These are phyloP conservation scores for Channallabes apus DNA, from an alignment of 2,797 vertebrate genomes.

Conservation along the genomic window DNA sequence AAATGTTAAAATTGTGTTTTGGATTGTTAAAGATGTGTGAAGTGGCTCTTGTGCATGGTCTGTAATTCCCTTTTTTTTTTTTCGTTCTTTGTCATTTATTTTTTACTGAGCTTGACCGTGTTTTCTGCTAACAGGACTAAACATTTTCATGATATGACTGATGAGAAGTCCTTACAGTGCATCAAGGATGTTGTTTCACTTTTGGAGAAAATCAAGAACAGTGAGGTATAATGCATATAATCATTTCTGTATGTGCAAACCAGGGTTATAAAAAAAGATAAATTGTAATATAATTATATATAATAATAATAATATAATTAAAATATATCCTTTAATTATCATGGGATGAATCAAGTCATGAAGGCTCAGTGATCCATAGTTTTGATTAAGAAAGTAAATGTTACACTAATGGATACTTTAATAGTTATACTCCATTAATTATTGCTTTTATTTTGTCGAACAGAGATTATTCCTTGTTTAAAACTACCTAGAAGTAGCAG, in stretches of 20 bases:
- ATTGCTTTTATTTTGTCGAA: not conserved
- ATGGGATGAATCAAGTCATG: not conserved
- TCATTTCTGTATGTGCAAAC: not conserved
- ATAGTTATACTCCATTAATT: too few species aligned
- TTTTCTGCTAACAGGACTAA: constrained; percentile 55
- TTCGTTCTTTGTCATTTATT: not conserved
- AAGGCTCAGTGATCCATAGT: not conserved
- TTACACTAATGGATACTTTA: not conserved
- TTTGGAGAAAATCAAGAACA: constrained; percentile 66
- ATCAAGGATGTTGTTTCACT: constrained; percentile 61
- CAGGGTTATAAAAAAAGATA: not conserved
- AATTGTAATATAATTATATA: too few species aligned
- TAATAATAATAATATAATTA: too few species aligned
- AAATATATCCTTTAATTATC: too few species aligned
- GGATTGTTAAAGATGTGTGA: not conserved
- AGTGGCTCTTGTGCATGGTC: not conserved
- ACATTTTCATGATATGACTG: constrained; percentile 50
- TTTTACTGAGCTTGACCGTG: not conserved
- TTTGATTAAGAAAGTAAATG: not conserved
- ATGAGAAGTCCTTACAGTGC: constrained; percentile 47
- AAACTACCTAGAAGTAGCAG: not conserved
- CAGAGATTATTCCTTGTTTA: not conserved
- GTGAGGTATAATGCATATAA: constrained; percentile 58
- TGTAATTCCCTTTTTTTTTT: not conserved
- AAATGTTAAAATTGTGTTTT: not conserved